phyloP scores from a whole-genome alignment of 2,888 invertebrate species.

The Ochropacha duplaris region DNA sequence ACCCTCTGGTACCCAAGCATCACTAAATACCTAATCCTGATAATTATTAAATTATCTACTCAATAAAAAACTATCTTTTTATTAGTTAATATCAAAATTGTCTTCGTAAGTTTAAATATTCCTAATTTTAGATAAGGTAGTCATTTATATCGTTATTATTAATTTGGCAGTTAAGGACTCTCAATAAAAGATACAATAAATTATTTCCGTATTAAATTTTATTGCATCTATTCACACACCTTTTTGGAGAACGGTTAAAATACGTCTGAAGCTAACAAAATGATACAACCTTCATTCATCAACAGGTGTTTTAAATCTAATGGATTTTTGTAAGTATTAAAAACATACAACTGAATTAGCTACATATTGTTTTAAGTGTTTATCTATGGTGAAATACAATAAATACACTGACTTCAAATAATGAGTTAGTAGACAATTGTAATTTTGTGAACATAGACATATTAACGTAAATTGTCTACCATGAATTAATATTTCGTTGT shows the following conservation, averaged over 20 bases:
- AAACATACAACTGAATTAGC: not conserved
- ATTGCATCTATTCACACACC: conserved; percentile 85
- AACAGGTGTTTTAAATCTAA: conserved; percentile 8
- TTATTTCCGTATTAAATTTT: conserved; percentile 82
- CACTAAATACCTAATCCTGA: no score
- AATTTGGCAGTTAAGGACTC: conserved; percentile 7
- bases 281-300: conserved; percentile 22
- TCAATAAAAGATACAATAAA: conserved; percentile 42
- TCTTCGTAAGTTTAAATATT: no score
- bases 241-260: conserved; percentile 70
- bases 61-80: no score
- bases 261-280: conserved; percentile 66
- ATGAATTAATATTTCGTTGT: conserved; percentile 47
- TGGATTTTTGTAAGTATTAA: not conserved
- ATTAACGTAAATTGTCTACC: conserved; percentile 22
- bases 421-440: conserved; percentile 7
- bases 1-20: no score
- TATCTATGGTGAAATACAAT: not conserved
- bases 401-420: not conserved
- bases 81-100: no score
- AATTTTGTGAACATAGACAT: conserved; percentile 16
- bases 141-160: no score
- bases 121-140: no score
- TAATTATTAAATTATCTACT: no score
- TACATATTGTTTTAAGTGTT: not conserved